A percentile compares a stretch with the other conserved stretches of the same genome.
These are phyloP conservation scores for Bubo bubo DNA, from an alignment of 2,113 vertebrate genomes.

Conservation along the genomic window DNA sequence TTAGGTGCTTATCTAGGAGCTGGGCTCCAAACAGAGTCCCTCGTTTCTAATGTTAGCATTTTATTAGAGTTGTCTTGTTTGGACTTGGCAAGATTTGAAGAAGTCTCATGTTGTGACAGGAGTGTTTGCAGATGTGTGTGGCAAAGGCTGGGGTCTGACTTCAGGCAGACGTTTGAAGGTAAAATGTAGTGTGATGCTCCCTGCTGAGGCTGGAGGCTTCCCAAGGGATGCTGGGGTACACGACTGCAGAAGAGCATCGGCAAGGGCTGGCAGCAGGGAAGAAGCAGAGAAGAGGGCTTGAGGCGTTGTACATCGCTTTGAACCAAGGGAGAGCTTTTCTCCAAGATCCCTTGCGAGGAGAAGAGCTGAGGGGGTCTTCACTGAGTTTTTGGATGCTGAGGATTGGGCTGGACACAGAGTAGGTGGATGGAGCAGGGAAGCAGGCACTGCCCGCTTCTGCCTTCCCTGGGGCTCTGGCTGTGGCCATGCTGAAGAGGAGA, in stretches of 20 bases:
- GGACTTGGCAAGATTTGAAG: background rate
- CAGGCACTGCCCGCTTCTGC: background rate
- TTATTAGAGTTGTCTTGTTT: background rate
- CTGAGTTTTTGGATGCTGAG: background rate
- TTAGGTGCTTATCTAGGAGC: background rate
- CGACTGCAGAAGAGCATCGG: accelerated
- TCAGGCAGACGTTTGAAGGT: background rate
- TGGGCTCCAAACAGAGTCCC: accelerated
- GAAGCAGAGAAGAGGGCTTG: too few species aligned
- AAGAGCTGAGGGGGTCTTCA: background rate
- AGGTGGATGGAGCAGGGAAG: background rate
- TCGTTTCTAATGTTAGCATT: background rate
- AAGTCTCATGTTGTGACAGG: background rate
- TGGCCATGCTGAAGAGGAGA: accelerated
- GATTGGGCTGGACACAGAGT: background rate
- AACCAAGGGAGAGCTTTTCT: background rate
- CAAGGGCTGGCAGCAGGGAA: background rate
- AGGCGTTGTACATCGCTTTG: background rate
- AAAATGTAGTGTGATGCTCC: background rate
- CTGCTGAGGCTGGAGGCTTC: background rate
- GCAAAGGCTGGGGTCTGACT: background rate
- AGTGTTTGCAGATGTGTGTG: background rate
- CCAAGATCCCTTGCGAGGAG: background rate
- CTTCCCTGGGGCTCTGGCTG: background rate
- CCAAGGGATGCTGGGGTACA: background rate